Percentiles rank a stretch among this genome's conserved stretches.
These are phyloP conservation scores for Brachyopa scutellaris DNA, from an alignment of 2,888 invertebrate species.

Conservation along the genomic window DNA sequence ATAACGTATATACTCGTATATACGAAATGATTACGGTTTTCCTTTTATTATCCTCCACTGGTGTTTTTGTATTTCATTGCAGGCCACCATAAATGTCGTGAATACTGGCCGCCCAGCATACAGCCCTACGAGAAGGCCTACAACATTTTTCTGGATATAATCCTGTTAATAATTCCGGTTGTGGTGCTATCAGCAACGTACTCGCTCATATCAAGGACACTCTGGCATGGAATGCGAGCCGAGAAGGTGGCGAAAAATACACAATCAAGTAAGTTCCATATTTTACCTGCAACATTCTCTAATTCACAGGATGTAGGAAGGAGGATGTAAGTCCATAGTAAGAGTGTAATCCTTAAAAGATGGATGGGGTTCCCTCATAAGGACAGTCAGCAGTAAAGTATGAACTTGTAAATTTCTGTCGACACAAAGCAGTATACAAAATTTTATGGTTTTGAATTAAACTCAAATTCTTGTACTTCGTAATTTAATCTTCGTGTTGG, in stretches of 20 bases:
- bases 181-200: constrained; percentile 85
- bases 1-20: too few relatives aligned
- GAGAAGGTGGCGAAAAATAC: constrained; percentile 81
- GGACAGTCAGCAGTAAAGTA: constrained; percentile 25
- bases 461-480: not conserved
- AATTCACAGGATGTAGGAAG: constrained; percentile 5
- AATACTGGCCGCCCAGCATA: constrained; percentile 83
- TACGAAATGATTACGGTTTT: constrained; percentile 18
- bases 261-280: constrained; percentile 78
- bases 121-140: constrained; percentile 84
- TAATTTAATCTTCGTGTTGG: constrained; percentile 6
- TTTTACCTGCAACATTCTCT: constrained; percentile 30
- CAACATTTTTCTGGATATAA: constrained; percentile 84
- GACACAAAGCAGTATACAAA: not conserved
- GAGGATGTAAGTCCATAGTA: too few relatives aligned
- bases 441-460: not conserved
- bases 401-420: constrained; percentile 9
- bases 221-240: constrained; percentile 76
- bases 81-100: constrained; percentile 85
- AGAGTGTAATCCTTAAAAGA: constrained; percentile 37
- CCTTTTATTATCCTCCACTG: constrained; percentile 10
- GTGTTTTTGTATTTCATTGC: constrained; percentile 7
- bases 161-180: constrained; percentile 85
- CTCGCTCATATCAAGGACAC: constrained; percentile 81
- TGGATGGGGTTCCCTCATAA: constrained; percentile 8